These are phyloP conservation scores for Catharus ustulatus DNA, from an alignment of 2,797 vertebrate genomes.

Conservation along the genomic window DNA sequence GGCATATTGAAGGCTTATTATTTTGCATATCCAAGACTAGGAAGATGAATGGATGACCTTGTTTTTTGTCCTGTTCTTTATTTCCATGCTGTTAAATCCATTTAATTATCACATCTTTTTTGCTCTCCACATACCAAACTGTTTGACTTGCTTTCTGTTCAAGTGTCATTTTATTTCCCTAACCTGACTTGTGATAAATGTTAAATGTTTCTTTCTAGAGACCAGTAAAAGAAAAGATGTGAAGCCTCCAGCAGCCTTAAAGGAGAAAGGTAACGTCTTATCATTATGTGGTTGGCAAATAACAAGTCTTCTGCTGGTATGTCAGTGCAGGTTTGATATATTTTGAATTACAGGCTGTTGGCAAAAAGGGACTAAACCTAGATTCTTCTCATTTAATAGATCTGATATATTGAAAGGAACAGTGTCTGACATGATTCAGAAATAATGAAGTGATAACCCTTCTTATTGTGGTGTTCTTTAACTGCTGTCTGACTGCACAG, in stretches of 20 bases:
- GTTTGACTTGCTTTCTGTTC: conserved; percentile 21
- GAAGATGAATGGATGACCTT: background rate
- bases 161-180: background rate
- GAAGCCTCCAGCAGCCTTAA: conserved; percentile 58
- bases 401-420: background rate
- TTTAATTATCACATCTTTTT: background rate
- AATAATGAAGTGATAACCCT: background rate
- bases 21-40: conserved; percentile 11
- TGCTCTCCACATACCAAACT: background rate
- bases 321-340: background rate
- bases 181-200: conserved; percentile 46
- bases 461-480: background rate
- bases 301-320: background rate
- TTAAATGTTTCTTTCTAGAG: conserved; percentile 68
- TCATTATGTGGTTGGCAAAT: background rate
- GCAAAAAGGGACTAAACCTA: background rate
- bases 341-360: background rate
- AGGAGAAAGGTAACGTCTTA: conserved; percentile 72
- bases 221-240: conserved; percentile 64
- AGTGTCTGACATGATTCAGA: background rate
- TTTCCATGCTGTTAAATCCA: background rate
- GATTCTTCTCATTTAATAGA: background rate
- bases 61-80: background rate
- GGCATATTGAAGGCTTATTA: background rate
- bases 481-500: background rate